Evolutionary conservation across 2,888 invertebrate species (phyloP).

Genomic region (Ellobium chinense): DNA sequence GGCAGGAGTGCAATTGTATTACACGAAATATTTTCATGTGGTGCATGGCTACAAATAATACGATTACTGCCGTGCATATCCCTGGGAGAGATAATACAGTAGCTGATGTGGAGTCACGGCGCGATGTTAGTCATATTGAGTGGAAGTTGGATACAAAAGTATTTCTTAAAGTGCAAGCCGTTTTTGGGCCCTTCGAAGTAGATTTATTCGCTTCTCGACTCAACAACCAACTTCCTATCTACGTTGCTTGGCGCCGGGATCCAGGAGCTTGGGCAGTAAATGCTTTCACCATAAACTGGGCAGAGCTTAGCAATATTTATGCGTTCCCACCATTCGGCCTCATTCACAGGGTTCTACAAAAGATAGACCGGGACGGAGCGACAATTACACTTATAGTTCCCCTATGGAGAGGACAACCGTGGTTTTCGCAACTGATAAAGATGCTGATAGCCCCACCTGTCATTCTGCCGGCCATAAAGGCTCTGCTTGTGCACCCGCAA

Average conservation of each 20-base stretch:
- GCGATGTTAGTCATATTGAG: not conserved
- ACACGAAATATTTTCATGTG: not conserved
- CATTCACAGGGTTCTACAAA: not conserved
- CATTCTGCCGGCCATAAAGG: not conserved
- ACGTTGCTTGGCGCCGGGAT: not conserved
- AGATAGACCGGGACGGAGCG: not conserved
- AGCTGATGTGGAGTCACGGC: not conserved
- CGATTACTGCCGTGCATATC: not conserved
- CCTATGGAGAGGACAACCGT: not conserved
- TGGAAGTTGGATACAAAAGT: not conserved
- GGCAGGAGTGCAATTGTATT: not conserved
- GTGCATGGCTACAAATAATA: not conserved
- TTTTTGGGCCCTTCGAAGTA: not conserved
- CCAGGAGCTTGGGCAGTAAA: not conserved
- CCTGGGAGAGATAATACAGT: not conserved
- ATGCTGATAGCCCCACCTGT: not conserved
- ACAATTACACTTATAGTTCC: not conserved
- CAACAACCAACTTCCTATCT: not conserved
- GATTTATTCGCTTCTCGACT: not conserved
- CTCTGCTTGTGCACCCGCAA: not conserved
- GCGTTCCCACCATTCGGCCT: not conserved
- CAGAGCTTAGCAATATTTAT: not conserved
- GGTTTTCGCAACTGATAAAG: not conserved
- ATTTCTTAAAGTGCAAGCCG: not conserved
- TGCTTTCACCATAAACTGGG: not conserved